Evolutionary conservation across 2,888 invertebrate genomes (phyloP).

Genomic region (Hoplodrina ambigua): DNA sequence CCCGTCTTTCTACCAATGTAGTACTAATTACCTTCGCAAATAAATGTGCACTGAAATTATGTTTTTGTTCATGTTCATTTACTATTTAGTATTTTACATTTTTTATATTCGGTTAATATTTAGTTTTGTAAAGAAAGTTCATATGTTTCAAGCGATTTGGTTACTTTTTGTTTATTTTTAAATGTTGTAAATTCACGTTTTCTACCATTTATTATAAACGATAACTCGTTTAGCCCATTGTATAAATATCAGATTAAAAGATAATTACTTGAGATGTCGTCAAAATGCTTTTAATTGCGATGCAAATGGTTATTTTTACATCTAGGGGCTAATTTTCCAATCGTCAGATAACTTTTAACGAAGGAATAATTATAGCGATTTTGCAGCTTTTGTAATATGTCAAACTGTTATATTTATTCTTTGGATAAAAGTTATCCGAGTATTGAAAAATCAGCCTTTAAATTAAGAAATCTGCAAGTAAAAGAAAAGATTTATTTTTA

Average conservation of each 20-base stretch:
- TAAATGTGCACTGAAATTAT: conserved; percentile 23
- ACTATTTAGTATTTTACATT: conserved; percentile 22
- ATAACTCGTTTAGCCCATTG: conserved; percentile 11
- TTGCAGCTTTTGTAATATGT: too few species aligned
- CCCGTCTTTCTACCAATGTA: conserved; percentile 2
- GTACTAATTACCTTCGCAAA: conserved; percentile 5
- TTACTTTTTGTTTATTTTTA: conserved; percentile 20
- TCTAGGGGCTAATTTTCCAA: too few species aligned
- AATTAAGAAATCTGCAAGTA: too few species aligned
- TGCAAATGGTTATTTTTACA: conserved; percentile 5
- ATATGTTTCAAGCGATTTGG: conserved; percentile 13
- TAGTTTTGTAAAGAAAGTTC: conserved; percentile 29
- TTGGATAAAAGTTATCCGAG: too few species aligned
- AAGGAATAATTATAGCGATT: too few species aligned
- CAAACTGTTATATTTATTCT: too few species aligned
- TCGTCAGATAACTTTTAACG: too few species aligned
- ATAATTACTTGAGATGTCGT: neutral
- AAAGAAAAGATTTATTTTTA: too few species aligned
- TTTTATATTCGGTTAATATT: conserved; percentile 34
- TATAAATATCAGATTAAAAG: conserved; percentile 19
- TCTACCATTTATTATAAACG: conserved; percentile 4
- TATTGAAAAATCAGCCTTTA: too few species aligned
- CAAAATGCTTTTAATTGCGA: neutral
- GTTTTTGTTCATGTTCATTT: conserved; percentile 36
- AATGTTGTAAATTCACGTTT: conserved; percentile 5